Evolutionary conservation across 2,888 invertebrate genomes (phyloP), one percentile per base, ranked within the genome.

Genomic region (Drosophila maculinotata): DNA sequence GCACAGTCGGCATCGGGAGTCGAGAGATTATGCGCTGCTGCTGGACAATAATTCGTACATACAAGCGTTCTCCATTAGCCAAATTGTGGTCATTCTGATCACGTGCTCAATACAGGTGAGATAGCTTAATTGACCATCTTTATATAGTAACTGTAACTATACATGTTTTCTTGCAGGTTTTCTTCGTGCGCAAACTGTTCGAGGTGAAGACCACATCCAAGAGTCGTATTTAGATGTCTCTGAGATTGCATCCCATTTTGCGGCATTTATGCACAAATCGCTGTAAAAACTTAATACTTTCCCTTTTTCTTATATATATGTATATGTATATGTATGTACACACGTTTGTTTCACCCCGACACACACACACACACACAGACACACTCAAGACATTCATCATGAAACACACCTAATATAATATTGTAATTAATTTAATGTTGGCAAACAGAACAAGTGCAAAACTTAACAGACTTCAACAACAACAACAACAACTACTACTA

Each of bases 151-250:
- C 38, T 17, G 6, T n/a, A 12, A 15, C 14, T 12, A 12, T 4
- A 15, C 10, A 1, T 3, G 9, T 9, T n/a, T 42, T 6, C 7
- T 86, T 95, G 20, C 95, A 97, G 92, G 97, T 98, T 1, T 96
- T 95, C 90, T 98, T 98, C 91, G 96, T 98, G 10, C 94, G 97
- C 71, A 96, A 97, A 92, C 92, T 98, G 9, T 98, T 98, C 90
- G 96, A 97, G 88, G 94, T 95, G 0, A 96, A 95, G 89, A 92
- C 93, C 28, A 92, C 93, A 3, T 93, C 93, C 6, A 93, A 93
- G 60, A 89, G 89, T 48, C 91, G 91, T 26, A 91, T 91, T 58
- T 91, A 87, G 51, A 20, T 15, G 30, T 12, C 9, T 3, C n/a
- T 23, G 7, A 3, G 31, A 15, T 7, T 10, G 23, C 28, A 39